Evolutionary conservation across 2,113 vertebrate species (phyloP), one percentile per base, ranked within the genome.

Genomic region (Nothocercus julius): DNA sequence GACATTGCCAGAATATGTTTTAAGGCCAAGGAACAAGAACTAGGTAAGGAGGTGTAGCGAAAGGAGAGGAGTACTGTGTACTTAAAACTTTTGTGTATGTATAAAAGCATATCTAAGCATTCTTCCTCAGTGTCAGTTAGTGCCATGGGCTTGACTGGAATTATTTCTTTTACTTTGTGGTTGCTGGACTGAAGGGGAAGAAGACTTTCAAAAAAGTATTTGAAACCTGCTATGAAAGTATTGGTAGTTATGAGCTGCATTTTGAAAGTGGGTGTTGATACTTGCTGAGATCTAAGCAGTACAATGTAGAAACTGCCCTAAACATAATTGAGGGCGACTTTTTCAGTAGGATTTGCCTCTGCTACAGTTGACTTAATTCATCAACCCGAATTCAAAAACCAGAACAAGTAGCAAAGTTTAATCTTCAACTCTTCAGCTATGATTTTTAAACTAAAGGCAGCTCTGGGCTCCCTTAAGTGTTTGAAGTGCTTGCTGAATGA

Each of bases 401-500:
- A 53, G 22, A 66, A 56, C 11, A 87, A 83, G 40, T 25, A 66
- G 27, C 68, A 24, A 54, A 49, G 3, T 79, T 86, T 16, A 7
- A 51, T 77, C 27, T 77, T 19, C 18, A 69, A 0, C 9, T 76
- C 42, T 40, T 80, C 59, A 69, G 67, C 67, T 4, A 54, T 45
- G 21, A 7, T 74, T 89, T 82, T 69, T 73, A 36, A 87, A 54
- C 2, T 66, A 42, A 4, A n/a, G 8, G 4, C 42, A 47, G 22
- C 20, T 93, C 68, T 81, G 36, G 36, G 36, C 38, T 90, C 40
- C 53, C 66, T 91, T 89, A 56, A 13, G 21, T 93, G 63, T 93
- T 86, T 79, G 76, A 92, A 54, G 38, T 19, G 30, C 12, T 84
- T 90, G 38, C 36, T 91, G 95, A 96, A 88, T 82, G 87, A 47